Evolutionary conservation across 2,888 invertebrate genomes (phyloP).

Genomic region (Osmoderma eremita): DNA sequence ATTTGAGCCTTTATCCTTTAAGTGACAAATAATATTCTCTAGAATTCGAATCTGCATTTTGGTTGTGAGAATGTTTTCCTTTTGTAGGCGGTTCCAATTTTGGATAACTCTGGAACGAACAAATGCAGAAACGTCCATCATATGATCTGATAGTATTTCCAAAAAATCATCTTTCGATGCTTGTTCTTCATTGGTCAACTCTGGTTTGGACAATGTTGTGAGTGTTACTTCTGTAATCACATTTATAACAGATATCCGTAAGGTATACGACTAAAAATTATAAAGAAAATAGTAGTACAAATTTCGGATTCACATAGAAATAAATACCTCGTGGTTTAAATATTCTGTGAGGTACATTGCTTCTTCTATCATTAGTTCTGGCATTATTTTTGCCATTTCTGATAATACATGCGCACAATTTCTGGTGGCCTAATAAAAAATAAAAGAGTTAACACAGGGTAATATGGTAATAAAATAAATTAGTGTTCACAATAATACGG

Average conservation of each 20-base stretch:
- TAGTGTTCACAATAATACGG: not conserved
- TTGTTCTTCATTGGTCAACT: conserved; percentile 74
- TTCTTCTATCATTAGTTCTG: conserved; percentile 60
- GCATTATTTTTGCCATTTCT: conserved; percentile 58
- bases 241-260: conserved; percentile 84
- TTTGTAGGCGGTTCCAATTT: conserved; percentile 82
- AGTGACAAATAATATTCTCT: conserved; percentile 73
- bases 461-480: not conserved
- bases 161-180: conserved; percentile 64
- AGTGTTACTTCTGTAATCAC: conserved; percentile 84
- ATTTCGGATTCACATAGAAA: conserved; percentile 14
- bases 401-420: conserved; percentile 57
- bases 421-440: conserved; percentile 52
- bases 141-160: conserved; percentile 81
- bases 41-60: conserved; percentile 75
- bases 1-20: conserved; percentile 84
- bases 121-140: conserved; percentile 85
- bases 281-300: conserved; percentile 17
- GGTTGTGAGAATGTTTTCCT: conserved; percentile 82
- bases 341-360: conserved; percentile 58
- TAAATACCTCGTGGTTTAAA: conserved; percentile 57
- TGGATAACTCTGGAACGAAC: conserved; percentile 88
- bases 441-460: not conserved
- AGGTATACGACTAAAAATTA: conserved; percentile 68
- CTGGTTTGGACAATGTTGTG: conserved; percentile 77